Evolutionary conservation across 2,888 invertebrate species (phyloP).

Genomic region (Hydropsyche betteni): DNA sequence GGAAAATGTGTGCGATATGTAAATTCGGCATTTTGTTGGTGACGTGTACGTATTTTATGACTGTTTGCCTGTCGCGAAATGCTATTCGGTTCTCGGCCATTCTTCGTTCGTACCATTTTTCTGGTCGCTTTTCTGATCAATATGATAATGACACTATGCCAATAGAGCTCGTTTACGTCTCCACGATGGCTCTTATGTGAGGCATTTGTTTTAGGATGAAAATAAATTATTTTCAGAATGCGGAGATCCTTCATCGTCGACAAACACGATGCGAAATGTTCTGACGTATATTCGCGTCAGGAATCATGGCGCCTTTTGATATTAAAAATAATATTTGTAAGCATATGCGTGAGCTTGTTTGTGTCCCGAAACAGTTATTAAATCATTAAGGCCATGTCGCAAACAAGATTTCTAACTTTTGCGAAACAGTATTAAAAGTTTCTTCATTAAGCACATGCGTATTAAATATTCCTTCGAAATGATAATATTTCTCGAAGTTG

Average conservation of each 20-base stretch:
- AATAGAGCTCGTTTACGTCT: neutral
- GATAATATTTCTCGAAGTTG: no score
- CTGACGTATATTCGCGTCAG: no score
- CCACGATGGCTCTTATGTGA: neutral
- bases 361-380: no score
- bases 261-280: neutral
- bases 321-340: no score
- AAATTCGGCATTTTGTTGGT: slow-evolving; percentile 30
- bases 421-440: no score
- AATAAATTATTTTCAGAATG: slow-evolving; percentile 3
- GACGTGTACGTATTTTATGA: slow-evolving; percentile 34
- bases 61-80: slow-evolving; percentile 19
- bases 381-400: no score
- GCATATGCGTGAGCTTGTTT: no score
- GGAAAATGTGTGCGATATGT: slow-evolving; percentile 13
- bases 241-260: neutral
- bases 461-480: no score
- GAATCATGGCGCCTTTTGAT: no score
- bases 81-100: slow-evolving; percentile 1
- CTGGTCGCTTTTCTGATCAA: slow-evolving; percentile 14
- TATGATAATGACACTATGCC: neutral
- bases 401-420: no score
- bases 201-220: neutral
- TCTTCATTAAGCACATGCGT: no score
- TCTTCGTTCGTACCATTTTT: neutral